These are phyloP conservation scores for Dione vanillae DNA, from an alignment of 2,888 invertebrate species.

Conservation along the genomic window DNA sequence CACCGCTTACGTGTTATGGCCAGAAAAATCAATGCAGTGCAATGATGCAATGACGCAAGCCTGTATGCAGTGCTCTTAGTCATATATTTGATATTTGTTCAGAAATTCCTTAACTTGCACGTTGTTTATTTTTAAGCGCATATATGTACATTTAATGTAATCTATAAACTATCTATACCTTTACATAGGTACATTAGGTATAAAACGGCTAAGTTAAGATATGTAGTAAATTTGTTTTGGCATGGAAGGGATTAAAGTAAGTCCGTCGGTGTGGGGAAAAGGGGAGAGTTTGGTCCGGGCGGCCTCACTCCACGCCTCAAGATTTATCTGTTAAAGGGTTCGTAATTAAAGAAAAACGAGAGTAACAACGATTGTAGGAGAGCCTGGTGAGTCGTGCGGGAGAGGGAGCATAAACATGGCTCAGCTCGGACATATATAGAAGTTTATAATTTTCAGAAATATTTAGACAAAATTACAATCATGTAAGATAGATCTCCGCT, in stretches of 20 bases:
- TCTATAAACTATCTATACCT: too few relatives aligned
- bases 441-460: too few relatives aligned
- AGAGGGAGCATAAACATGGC: background rate
- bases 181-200: background rate
- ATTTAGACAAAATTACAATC: too few relatives aligned
- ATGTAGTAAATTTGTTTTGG: background rate
- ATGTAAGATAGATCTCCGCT: too few relatives aligned
- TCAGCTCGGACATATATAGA: background rate
- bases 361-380: constrained; percentile 25
- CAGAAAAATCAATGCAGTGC: too few relatives aligned
- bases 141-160: too few relatives aligned
- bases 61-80: too few relatives aligned
- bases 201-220: background rate
- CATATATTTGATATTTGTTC: too few relatives aligned
- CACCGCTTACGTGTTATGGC: background rate
- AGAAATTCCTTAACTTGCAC: too few relatives aligned
- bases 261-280: background rate
- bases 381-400: background rate
- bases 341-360: constrained; percentile 42
- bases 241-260: background rate
- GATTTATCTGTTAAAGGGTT: constrained; percentile 46
- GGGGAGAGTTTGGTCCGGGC: too few relatives aligned
- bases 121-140: too few relatives aligned
- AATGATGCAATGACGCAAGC: too few relatives aligned
- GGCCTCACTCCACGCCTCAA: constrained; percentile 27